Conservation (phyloP, 2,113 vertebrate genomes). For the Mionectes macconnelli region DNA sequence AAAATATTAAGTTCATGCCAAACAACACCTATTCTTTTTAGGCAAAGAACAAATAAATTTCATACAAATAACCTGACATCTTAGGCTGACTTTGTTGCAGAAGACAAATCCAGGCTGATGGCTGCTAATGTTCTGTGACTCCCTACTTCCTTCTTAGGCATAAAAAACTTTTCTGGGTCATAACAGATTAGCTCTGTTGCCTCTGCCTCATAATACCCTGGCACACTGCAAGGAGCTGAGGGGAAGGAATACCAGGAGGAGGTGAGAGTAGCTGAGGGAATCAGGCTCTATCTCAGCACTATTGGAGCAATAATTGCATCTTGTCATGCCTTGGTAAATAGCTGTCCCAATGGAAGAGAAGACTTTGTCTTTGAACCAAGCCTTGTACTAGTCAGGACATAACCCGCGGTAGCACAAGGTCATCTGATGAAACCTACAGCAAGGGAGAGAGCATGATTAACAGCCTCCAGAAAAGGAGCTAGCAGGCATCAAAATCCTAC, state of each 20-base stretch:
- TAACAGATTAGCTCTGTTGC: background rate
- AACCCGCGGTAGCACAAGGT: background rate
- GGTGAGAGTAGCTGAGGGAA: background rate
- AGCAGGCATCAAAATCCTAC: background rate
- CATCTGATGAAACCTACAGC: background rate
- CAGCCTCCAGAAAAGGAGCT: background rate
- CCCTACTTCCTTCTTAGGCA: background rate
- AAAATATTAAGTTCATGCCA: background rate
- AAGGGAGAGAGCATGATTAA: background rate
- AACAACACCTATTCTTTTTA: background rate
- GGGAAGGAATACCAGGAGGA: background rate
- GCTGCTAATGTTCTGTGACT: background rate
- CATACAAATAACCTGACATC: background rate
- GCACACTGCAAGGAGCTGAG: background rate
- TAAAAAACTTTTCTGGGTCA: background rate
- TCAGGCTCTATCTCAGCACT: background rate
- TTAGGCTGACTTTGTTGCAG: background rate
- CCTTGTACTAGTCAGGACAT: background rate
- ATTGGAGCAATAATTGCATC: rapidly evolving
- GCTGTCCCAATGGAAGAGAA: background rate
- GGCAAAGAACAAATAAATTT: background rate
- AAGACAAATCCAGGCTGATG: background rate
- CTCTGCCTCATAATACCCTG: background rate
- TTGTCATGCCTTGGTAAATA: background rate
- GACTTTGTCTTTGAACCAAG: background rate